phyloP scores from a whole-genome alignment of 2,888 invertebrate species.

The Cremastinae sp. region DNA sequence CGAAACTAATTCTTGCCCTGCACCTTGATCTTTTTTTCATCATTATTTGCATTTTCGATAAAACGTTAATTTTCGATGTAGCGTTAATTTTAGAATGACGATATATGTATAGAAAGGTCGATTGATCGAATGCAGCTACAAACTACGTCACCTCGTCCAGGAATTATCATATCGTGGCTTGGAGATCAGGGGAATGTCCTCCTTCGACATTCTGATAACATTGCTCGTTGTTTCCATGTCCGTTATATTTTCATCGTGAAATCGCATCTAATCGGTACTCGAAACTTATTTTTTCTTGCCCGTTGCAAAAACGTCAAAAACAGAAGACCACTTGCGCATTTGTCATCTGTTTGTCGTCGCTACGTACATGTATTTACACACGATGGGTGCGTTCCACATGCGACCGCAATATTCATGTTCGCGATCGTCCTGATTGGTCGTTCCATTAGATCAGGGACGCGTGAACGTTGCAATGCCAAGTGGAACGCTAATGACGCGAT shows the following conservation, averaged over 20 bases:
- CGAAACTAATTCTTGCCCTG: too few relatives aligned
- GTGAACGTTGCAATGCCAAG: too few relatives aligned
- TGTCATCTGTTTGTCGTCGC: constrained; percentile 34
- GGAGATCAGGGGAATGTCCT: constrained; percentile 87
- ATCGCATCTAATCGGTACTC: constrained; percentile 21
- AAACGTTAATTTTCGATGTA: too few relatives aligned
- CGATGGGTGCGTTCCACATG: too few relatives aligned
- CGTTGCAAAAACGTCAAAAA: constrained; percentile 24
- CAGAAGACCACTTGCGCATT: constrained; percentile 15
- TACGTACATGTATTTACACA: too few relatives aligned
- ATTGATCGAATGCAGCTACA: constrained; percentile 49
- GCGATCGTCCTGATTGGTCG: too few relatives aligned
- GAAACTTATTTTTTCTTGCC: neutral
- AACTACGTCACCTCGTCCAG: constrained; percentile 83
- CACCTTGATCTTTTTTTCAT: too few relatives aligned
- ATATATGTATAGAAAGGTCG: constrained; percentile 30
- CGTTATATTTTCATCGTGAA: constrained; percentile 56
- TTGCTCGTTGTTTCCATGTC: constrained; percentile 81
- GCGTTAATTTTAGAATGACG: neutral
- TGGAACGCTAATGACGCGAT: too few relatives aligned
- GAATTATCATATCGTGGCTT: constrained; percentile 84
- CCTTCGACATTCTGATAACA: constrained; percentile 83
- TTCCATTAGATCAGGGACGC: too few relatives aligned
- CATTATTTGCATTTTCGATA: neutral
- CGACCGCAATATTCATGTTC: too few relatives aligned